These are phyloP conservation scores for Tetragnatha versicolor DNA, from an alignment of 1,140 invertebrate genomes.

Conservation along the genomic window DNA sequence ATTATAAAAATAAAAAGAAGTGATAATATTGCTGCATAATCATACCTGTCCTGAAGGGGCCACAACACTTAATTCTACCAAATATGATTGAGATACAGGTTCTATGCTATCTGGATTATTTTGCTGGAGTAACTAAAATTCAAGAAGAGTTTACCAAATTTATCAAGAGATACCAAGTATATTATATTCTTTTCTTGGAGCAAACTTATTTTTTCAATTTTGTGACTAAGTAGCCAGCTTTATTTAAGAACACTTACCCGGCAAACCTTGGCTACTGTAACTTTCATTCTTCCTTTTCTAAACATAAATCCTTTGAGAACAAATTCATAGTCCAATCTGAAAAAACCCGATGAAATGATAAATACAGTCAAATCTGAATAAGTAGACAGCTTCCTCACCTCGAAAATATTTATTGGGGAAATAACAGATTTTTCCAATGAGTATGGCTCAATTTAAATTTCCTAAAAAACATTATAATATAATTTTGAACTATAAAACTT, in stretches of 20 bases:
- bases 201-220: too few species aligned
- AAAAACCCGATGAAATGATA: background rate
- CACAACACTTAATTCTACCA: conserved; percentile 94
- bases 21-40: background rate
- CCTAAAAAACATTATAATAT: too few species aligned
- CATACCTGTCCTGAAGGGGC: conserved; percentile 81
- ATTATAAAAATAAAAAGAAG: too few species aligned
- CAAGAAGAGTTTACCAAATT: background rate
- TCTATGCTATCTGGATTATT: conserved; percentile 69
- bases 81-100: conserved; percentile 87
- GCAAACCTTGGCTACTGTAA: conserved; percentile 93
- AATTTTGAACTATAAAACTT: too few species aligned
- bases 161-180: too few species aligned
- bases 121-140: conserved; percentile 49
- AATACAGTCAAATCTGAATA: too few species aligned
- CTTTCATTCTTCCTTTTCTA: conserved; percentile 95
- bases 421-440: too few species aligned
- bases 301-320: conserved; percentile 94
- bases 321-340: conserved; percentile 85
- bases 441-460: too few species aligned
- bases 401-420: too few species aligned
- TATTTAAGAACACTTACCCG: conserved; percentile 72
- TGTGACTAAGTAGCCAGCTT: too few species aligned
- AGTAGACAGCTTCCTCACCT: too few species aligned
- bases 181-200: too few species aligned